Conservation (phyloP, 2,113 vertebrate species). For the Triplophysa tibetana region DNA sequence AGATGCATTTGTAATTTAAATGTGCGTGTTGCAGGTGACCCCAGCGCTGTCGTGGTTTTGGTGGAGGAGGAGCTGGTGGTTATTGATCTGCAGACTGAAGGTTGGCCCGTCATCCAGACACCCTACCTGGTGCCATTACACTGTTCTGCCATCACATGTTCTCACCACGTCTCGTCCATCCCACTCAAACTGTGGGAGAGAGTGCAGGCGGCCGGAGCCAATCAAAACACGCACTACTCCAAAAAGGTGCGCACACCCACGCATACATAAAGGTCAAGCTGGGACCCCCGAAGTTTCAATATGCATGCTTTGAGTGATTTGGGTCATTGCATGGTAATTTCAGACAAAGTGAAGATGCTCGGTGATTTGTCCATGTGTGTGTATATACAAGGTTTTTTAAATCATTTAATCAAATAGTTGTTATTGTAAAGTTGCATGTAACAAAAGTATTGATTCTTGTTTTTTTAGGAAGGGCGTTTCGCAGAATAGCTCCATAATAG, state of each 20-base stretch:
- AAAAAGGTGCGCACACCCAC: constrained; percentile 74
- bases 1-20: not conserved
- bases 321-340: no score
- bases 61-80: constrained; percentile 96
- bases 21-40: constrained; percentile 73
- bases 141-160: constrained; percentile 97
- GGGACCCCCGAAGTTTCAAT: no score
- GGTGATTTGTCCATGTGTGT: no score
- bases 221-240: constrained; percentile 87
- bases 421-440: no score
- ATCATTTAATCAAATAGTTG: no score
- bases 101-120: constrained; percentile 90
- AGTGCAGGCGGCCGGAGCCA: constrained; percentile 78
- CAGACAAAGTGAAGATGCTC: no score
- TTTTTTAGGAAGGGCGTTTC: no score
- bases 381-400: no score
- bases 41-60: constrained; percentile 89
- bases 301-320: no score
- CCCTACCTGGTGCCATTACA: constrained; percentile 95
- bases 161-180: constrained; percentile 92
- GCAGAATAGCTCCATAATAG: not conserved
- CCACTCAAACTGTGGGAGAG: constrained; percentile 96
- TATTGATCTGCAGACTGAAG: constrained; percentile 84
- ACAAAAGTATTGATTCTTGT: no score
- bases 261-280: not conserved